These are phyloP conservation scores for Eulacestoma nigropectus DNA, from an alignment of 2,113 vertebrate genomes.

Conservation along the genomic window DNA sequence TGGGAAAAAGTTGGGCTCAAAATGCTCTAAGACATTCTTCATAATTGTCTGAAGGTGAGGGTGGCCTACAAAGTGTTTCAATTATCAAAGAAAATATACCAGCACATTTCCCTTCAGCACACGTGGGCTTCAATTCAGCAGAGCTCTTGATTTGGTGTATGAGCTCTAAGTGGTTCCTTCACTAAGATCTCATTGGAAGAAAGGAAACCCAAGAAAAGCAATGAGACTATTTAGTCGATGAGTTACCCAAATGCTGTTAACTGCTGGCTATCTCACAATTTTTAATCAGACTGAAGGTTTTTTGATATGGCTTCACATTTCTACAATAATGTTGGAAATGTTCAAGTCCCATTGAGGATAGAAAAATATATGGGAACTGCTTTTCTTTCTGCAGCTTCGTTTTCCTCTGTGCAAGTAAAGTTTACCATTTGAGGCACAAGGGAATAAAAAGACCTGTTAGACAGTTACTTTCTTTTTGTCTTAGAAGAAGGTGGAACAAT, in stretches of 20 bases:
- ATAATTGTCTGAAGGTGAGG: neutral
- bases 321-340: neutral
- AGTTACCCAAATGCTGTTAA: neutral
- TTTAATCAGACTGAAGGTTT: neutral
- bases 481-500: neutral
- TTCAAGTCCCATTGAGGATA: neutral
- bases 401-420: conserved; percentile 18
- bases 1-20: neutral
- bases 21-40: neutral
- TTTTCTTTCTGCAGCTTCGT: conserved; percentile 41
- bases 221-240: neutral
- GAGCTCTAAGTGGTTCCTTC: neutral
- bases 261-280: neutral
- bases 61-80: conserved; percentile 7
- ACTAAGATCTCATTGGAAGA: neutral
- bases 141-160: neutral
- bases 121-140: neutral
- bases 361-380: neutral
- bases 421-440: neutral
- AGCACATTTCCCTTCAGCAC: neutral
- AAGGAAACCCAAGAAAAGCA: neutral
- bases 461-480: neutral
- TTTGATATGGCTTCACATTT: conserved; percentile 12
- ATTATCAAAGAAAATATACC: conserved; percentile 4
- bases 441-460: conserved; percentile 39